Evolutionary conservation across 2,888 invertebrate genomes (phyloP), one percentile per base, ranked within the genome.

Genomic region (Anoplius nigerrimus): DNA sequence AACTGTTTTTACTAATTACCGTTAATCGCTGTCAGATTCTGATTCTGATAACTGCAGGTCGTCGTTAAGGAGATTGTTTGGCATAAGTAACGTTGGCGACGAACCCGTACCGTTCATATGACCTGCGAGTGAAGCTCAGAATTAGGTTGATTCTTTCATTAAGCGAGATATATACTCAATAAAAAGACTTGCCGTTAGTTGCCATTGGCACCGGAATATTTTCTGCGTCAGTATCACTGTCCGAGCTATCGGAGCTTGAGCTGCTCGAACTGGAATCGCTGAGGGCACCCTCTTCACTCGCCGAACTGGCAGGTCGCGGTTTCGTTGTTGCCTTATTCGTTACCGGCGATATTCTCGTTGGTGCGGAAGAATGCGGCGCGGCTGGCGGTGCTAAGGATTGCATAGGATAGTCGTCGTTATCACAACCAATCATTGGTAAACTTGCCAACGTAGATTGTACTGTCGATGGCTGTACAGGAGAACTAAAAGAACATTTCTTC

Each of bases 11-110:
- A 34, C 34, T 34, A 42, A 21, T 72, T 71, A 70, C 43, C 62
- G 82, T 92, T 91, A 93, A 90, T 93, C 93, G 68, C 92, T 93
- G 89, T 95, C 95, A 83, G 95, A 95, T 85, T 95, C 95, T 46
- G 95, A 94, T 90, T 95, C 95, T 59, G 96, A 96, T 84, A 97
- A 91, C 90, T 95, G 94, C 84, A 97, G 92, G 89, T 97, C 96
- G 86, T 95, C 95, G 85, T 93, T 94, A 81, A 96, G 91, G 71
- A 94, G 90, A 89, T 94, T 93, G 82, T 92, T 91, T 16, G 92
- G 92, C 86, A 93, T 89, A 43, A 91, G 83, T 62, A 87, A 78
- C 61, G 87, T 78, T 13, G 84, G 82, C 53, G 88, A 86, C 20
- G 83, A 80, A 62, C 83, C 82, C 58, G 80, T 79, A 61, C 78